These are phyloP conservation scores for Gavia stellata DNA, from an alignment of 2,113 vertebrate genomes.

Conservation along the genomic window DNA sequence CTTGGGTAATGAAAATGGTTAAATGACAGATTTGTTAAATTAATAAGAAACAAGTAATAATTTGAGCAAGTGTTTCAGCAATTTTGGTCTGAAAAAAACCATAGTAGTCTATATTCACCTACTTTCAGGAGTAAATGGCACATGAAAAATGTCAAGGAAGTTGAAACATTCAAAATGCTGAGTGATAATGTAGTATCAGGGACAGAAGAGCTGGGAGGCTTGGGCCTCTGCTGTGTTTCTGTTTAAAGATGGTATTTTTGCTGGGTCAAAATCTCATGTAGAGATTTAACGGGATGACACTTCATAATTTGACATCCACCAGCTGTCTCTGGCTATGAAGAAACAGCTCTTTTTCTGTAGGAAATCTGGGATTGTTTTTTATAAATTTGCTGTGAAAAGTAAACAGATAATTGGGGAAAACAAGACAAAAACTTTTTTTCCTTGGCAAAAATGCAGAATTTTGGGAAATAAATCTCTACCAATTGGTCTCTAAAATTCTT, in stretches of 20 bases:
- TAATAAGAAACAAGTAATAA: not conserved
- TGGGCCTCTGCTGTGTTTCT: not conserved
- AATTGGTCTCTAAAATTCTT: not conserved
- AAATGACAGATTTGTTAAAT: not conserved
- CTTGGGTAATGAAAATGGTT: not conserved
- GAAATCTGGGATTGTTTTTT: not conserved
- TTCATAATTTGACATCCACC: not conserved
- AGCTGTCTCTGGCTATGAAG: not conserved
- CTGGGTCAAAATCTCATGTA: not conserved
- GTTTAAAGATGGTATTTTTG: not conserved
- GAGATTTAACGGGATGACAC: not conserved
- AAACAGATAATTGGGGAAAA: not conserved
- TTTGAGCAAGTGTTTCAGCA: not conserved
- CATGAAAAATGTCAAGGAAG: not conserved
- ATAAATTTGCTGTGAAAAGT: not conserved
- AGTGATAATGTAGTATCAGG: not conserved
- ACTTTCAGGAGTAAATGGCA: not conserved
- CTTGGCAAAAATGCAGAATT: not conserved
- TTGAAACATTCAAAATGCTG: not conserved
- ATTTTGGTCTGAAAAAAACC: not conserved
- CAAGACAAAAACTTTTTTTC: not conserved
- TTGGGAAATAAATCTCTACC: not conserved
- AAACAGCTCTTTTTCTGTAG: not conserved
- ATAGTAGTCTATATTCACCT: not conserved
- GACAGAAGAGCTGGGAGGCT: not conserved